Evolutionary conservation across 2,888 invertebrate species (phyloP), one percentile per base, ranked within the genome.

Genomic region (Lacanobia wlatinum): DNA sequence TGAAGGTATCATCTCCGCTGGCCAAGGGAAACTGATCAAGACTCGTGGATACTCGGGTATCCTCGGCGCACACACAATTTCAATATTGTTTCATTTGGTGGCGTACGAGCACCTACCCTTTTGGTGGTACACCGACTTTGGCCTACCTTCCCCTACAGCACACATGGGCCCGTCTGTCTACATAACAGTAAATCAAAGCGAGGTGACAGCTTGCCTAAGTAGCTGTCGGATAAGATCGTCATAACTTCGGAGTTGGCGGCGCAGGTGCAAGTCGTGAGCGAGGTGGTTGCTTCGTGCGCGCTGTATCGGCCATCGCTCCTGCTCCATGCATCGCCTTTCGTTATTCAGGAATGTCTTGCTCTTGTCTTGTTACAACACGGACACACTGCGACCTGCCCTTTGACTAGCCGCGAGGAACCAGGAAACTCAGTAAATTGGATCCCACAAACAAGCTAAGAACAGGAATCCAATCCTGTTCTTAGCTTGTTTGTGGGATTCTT

Each of bases 241-340:
- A 76, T 76, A 84, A 83, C 73, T 76, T 69, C 53, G 52, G 71
- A 65, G 70, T 61, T 64, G 52, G 76, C 65, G 64, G 65, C 56
- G 59, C 58, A 56, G 46, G 28, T 61, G 64, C 56, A 62, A 72
- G 63, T 85, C 88, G 88, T 88, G 88, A 86, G 78, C 76, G 67
- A 75, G 80, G 86, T 84, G 83, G 84, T 80, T 76, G 78, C 65
- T 74, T 83, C 85, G 85, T 87, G 85, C 83, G 61, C 64, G 50
- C 70, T 70, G 84, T 90, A 91, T 90, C 91, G 89, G 86, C 70
- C 91, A 92, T 92, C 92, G 90, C 87, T 84, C 85, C 72, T 81
- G 84, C 88, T 87, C 87, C 86, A 61, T 87, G 87, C 88, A 86
- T 81, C 85, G 88, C 87, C 84, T 84, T 87, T 87, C 77, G 85